phyloP scores from a whole-genome alignment of 1,140 invertebrate genomes.

The Vanessa atalanta region DNA sequence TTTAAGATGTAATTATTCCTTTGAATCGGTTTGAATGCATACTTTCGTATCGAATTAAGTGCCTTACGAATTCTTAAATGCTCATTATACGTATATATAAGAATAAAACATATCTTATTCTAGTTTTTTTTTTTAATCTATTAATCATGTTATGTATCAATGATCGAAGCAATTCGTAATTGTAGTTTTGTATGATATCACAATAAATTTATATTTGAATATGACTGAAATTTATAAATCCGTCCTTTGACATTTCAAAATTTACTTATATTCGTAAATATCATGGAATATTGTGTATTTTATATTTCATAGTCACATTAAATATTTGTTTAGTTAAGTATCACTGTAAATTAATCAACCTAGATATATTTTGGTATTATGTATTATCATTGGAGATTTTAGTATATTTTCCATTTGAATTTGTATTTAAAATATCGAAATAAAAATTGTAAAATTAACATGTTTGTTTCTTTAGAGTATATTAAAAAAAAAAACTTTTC shows the following conservation, averaged over 20 bases:
- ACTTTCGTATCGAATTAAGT: constrained; percentile 43
- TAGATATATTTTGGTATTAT: constrained; percentile 53
- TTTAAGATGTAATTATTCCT: constrained; percentile 49
- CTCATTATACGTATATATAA: constrained; percentile 58
- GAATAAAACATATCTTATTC: constrained; percentile 56
- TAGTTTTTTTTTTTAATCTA: constrained; percentile 32
- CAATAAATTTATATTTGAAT: constrained; percentile 13
- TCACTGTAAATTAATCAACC: constrained; percentile 72
- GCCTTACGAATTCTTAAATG: constrained; percentile 61
- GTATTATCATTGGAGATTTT: constrained; percentile 58
- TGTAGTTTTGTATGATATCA: constrained; percentile 27
- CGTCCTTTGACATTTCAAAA: constrained; percentile 26
- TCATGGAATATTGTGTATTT: constrained; percentile 44
- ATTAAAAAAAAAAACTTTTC: constrained; percentile 28
- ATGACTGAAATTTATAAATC: constrained; percentile 32
- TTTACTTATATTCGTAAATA: constrained; percentile 18
- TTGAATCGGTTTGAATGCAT: constrained; percentile 28
- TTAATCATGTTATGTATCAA: constrained; percentile 9
- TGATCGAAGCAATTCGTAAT: constrained; percentile 22
- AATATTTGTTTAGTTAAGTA: constrained; percentile 60
- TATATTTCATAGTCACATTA: constrained; percentile 50
- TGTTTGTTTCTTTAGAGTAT: constrained; percentile 23
- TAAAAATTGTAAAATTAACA: constrained; percentile 59
- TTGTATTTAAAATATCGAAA: constrained; percentile 75
- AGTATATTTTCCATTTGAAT: constrained; percentile 67